Evolutionary conservation across 1,140 invertebrate genomes (phyloP), one percentile per base, ranked within the genome.

Genomic region (Drosophila lini): DNA sequence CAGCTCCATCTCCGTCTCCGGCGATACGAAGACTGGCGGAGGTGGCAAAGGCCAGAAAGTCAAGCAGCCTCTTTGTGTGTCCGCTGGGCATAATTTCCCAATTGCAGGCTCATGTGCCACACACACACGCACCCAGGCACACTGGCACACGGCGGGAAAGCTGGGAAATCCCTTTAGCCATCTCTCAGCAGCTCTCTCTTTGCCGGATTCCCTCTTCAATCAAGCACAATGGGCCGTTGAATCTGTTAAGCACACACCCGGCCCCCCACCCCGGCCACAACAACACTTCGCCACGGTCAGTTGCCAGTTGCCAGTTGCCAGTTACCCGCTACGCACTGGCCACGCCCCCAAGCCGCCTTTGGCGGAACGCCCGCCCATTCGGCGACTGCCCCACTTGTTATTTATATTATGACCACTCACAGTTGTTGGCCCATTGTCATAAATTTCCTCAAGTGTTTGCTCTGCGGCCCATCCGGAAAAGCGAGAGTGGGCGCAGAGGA

Each of bases 381-480:
- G 79, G 59, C 48, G 67, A 76, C 59, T 65, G 84, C 65, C 85
- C 85, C 44, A 57, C 77, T 89, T 89, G 80, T 89, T 89, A 89
- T 89, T 89, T 84, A 89, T 89, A 84, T 89, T 89, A 88, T 84
- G 83, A 81, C 77, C 84, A 88, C 84, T 89, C 80, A 75, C 80
- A 81, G 84, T 75, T 89, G 85, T 89, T 89, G 80, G 64, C 84
- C 80, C 85, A 89, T 89, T 89, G 84, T 89, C 84, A 89, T 89
- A 89, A 89, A 89, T 89, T 89, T 84, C 48, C 57, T 62, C 84
- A 81, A 89, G 84, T 89, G 84, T 89, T 89, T 89, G 80, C 84
- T 64, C 60, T 44, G 64, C 78, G 80, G 70, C 57, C 48, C 32
- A 74, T 42, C 50, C 38, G 38, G 34, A 58, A 68, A 60, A 68